Percentiles rank a stretch among this genome's conserved stretches.
These are phyloP conservation scores for Mastacembelus armatus DNA, from an alignment of 2,797 vertebrate species.

Conservation along the genomic window DNA sequence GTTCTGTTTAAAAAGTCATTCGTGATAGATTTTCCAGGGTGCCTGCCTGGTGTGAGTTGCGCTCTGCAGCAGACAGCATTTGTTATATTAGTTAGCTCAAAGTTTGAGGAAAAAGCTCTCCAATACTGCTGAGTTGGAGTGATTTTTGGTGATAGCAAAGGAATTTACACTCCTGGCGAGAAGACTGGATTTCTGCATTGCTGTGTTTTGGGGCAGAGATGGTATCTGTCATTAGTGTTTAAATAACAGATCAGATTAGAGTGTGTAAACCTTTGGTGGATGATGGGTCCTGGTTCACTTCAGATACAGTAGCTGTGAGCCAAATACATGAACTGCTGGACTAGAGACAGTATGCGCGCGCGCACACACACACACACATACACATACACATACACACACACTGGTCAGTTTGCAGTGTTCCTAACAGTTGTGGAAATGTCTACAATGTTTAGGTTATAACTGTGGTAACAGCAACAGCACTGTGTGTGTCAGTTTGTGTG, in stretches of 20 bases:
- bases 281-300: slow-evolving; percentile 19
- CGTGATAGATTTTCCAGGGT: slow-evolving; percentile 38
- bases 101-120: slow-evolving; percentile 15
- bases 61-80: slow-evolving; percentile 17
- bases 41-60: neutral
- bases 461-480: neutral
- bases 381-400: slow-evolving; percentile 4
- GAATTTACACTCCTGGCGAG: slow-evolving; percentile 32
- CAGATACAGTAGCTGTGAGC: slow-evolving; percentile 12
- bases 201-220: slow-evolving; percentile 31
- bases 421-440: slow-evolving; percentile 26
- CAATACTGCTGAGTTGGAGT: slow-evolving; percentile 1
- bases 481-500: slow-evolving; percentile 13
- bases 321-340: slow-evolving; percentile 19
- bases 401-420: slow-evolving; percentile 33
- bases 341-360: too few relatives aligned
- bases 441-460: slow-evolving; percentile 42
- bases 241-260: slow-evolving; percentile 45
- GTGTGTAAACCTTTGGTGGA: slow-evolving; percentile 16
- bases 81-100: slow-evolving; percentile 32
- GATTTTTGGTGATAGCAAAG: slow-evolving; percentile 30
- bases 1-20: slow-evolving; percentile 37
- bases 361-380: too few relatives aligned
- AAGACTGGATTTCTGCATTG: slow-evolving; percentile 20
- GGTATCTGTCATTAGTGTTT: slow-evolving; percentile 36